Percentiles rank a stretch among this genome's conserved stretches.
These are phyloP conservation scores for Ptychoptera contaminata DNA, from an alignment of 2,888 invertebrate genomes.

Conservation along the genomic window DNA sequence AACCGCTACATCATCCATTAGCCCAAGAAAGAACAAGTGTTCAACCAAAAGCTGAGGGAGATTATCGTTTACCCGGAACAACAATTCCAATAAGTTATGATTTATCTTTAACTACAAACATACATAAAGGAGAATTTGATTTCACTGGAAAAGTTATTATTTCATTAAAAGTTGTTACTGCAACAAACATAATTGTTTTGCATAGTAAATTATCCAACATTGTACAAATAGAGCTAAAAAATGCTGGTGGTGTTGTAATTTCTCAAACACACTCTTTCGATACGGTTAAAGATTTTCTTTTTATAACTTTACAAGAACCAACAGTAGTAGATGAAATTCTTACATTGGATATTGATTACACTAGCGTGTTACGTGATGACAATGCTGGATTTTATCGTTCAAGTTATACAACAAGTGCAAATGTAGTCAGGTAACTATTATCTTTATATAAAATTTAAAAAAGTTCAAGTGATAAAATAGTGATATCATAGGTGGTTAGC, in stretches of 20 bases:
- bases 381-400: slow-evolving; percentile 44
- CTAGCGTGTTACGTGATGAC: slow-evolving; percentile 35
- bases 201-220: slow-evolving; percentile 7
- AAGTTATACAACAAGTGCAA: slow-evolving; percentile 21
- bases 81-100: slow-evolving; percentile 38
- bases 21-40: too few species aligned
- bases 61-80: slow-evolving; percentile 37
- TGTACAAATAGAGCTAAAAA: background rate
- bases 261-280: too few species aligned
- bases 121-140: slow-evolving; percentile 24
- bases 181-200: slow-evolving; percentile 30
- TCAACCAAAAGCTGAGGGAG: too few species aligned
- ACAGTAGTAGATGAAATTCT: slow-evolving; percentile 18
- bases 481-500: slow-evolving; percentile 29
- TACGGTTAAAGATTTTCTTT: too few species aligned
- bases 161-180: slow-evolving; percentile 30
- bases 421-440: too few species aligned
- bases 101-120: slow-evolving; percentile 33
- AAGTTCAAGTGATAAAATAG: background rate
- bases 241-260: too few species aligned
- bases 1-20: too few species aligned
- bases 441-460: too few species aligned
- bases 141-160: slow-evolving; percentile 33
- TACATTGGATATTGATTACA: slow-evolving; percentile 34
- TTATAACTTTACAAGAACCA: too few species aligned